A percentile compares a stretch with the other conserved stretches of the same genome.
phyloP scores from a whole-genome alignment of 30 jellyfish, hydroid and myxozoan genomes.

The Aurelia aurita complex sp. Pacific region DNA sequence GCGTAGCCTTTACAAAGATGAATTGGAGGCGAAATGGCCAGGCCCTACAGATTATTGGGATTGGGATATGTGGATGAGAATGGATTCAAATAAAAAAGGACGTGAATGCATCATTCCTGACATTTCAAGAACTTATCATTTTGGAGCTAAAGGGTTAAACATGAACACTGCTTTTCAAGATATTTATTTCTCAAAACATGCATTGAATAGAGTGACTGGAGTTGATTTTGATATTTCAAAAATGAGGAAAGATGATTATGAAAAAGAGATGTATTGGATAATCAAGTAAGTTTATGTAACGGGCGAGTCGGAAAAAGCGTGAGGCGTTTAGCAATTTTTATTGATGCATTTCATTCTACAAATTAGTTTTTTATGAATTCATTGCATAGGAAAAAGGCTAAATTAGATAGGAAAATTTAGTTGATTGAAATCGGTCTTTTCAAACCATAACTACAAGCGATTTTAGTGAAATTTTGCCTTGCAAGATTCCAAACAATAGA shows the following conservation, averaged over 20 bases:
- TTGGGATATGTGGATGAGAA: conserved; percentile 99
- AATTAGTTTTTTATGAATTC: no score
- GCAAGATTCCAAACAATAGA: no score
- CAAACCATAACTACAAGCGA: no score
- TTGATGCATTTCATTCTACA: no score
- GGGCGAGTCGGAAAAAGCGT: no score
- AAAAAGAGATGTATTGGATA: conserved; percentile 52
- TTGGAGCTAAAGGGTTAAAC: conserved; percentile 95
- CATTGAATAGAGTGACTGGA: conserved; percentile 78
- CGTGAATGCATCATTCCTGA: conserved; percentile 99
- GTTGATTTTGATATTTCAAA: conserved; percentile 67
- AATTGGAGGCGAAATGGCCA: conserved; percentile 83
- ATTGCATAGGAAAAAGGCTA: no score
- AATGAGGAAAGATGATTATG: conserved; percentile 78
- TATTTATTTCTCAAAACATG: conserved; percentile 75
- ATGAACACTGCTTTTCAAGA: conserved; percentile 80
- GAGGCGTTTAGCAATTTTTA: no score
- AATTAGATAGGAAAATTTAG: no score
- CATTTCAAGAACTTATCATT: conserved; percentile 94
- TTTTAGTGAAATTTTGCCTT: no score
- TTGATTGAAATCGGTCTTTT: no score
- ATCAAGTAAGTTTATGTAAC: conserved; percentile 56
- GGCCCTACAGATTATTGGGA: conserved; percentile 88
- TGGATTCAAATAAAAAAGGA: conserved; percentile 84
- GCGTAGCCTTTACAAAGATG: conserved; percentile 72